Base-by-base conservation (phyloP, 2,888 invertebrate species). In the Patella ulyssiponensis region DNA sequence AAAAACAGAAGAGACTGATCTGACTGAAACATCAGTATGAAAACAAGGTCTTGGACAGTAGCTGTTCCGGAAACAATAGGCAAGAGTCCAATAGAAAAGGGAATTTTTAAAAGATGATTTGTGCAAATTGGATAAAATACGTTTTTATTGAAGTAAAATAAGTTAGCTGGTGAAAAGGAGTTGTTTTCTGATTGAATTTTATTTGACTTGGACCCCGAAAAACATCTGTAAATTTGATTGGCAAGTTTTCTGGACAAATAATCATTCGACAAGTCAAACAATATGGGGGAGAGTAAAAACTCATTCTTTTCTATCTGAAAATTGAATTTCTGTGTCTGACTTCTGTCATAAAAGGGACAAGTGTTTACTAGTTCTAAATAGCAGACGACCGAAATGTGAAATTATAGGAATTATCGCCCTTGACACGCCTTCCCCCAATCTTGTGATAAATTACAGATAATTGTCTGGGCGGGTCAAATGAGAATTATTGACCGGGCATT, bases 211-310 rank as follows among this genome's bases (percentile, higher is more conserved):
- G 64, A 64, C 23, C 64, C 23, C 20, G 64, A 64, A 44, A 64
- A 64, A 64, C 64, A 64, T 64, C 64, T 64, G 64, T 64, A 64
- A 64, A 64, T 64, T 64, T 64, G 64, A 64, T 64, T 64, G 64
- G 64, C 20, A 64, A 64, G 64, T 64, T 64, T 64, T 64, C 64
- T 23, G 23, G 64, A 23, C 64, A 64, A 64, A 64, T 64, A 64
- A 64, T 64, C 20, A 64, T 64, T 64, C 14, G 64, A 23, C 20
- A 23, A 64, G 23, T 64, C 64, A 64, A 64, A 64, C 64, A 64
- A 20, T 9, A 12, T 23, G 64, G 14, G 20, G 64, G 11, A 64
- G 64, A 64, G 23, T 64, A 64, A 64, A 64, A 64, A 64, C 64
- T 64, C 64, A 64, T 64, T 64, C 64, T 23, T 23, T 64, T 64